These are phyloP conservation scores for Synergus itoensis DNA, from an alignment of 2,888 invertebrate genomes.

Conservation along the genomic window DNA sequence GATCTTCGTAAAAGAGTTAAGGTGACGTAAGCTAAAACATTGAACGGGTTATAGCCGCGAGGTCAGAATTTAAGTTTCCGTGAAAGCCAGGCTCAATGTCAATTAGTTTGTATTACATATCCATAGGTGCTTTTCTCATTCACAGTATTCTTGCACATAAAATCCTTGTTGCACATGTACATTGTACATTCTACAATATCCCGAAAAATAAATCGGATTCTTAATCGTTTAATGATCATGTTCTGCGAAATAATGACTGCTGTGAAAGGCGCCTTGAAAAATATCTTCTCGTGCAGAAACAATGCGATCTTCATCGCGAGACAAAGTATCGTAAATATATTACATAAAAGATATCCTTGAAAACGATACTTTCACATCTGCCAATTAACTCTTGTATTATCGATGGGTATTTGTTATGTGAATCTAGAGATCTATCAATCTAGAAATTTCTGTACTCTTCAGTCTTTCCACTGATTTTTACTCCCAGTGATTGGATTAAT, in stretches of 20 bases:
- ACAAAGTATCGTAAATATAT: slow-evolving; percentile 5
- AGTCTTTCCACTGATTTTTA: neutral
- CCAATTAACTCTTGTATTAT: slow-evolving; percentile 15
- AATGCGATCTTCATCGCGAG: slow-evolving; percentile 25
- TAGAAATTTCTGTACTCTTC: neutral
- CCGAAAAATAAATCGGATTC: neutral
- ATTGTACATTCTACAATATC: neutral
- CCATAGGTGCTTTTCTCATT: neutral
- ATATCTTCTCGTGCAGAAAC: neutral
- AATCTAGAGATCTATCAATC: neutral
- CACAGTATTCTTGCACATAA: neutral
- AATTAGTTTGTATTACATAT: neutral
- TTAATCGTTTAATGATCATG: neutral
- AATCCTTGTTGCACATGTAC: neutral
- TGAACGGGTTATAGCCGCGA: slow-evolving; percentile 15
- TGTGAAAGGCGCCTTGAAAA: slow-evolving; percentile 6
- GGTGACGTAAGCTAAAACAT: slow-evolving; percentile 3
- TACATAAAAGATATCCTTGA: slow-evolving; percentile 31
- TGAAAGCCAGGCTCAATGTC: neutral
- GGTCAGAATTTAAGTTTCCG: slow-evolving; percentile 18
- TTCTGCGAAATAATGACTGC: slow-evolving; percentile 18
- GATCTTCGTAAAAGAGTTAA: neutral
- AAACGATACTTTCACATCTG: slow-evolving; percentile 29
- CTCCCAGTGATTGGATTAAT: neutral
- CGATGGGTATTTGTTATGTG: neutral